Evolutionary conservation across 2,797 vertebrate genomes (phyloP), one percentile per base, ranked within the genome.

Genomic region (Sarcoramphus papa): DNA sequence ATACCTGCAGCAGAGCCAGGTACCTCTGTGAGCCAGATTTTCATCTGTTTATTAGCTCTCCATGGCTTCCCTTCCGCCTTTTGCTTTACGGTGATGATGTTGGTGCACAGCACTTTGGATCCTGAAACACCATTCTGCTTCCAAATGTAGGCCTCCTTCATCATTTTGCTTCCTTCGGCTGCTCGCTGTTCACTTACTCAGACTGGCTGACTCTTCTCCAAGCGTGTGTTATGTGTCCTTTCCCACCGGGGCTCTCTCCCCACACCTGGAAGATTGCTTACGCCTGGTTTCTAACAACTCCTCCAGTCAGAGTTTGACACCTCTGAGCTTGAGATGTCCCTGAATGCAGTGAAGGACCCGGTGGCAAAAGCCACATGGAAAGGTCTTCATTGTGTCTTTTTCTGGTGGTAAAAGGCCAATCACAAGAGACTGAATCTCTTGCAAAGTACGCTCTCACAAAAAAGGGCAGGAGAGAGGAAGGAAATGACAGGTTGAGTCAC

Each of bases 1-100:
- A 97, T 96, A 98, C 95, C 97, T 97, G 96, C 87, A 92, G 79
- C 91, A 96, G 94, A 97, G 83, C 93, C 97, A 96, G 96, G 90
- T 97, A 93, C 74, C 76, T 97, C 94, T 92, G 87, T 96, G 86
- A 95, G 95, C 96, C 94, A 98, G 91, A 88, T 97, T 97, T 96
- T 91, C 6, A 67, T 97, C 93, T 85, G 94, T 92, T 97, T 97
- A 85, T 96, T 96, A 96, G 78, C 60, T 96, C 56, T 92, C 47
- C 11, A 0, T 50, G 59, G 62, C 47, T 95, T 96, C 57, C 57
- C 53, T 93, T 96, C 76, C 14, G 5, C 43, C n/a, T 93, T 88
- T 88, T 70, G 35, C 85, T 96, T 84, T 92, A 88, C 10, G 1
- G 70, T 76, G 85, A 95, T 85, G 91, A 74, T 92, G 63, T 60